Conservation (phyloP, 2,113 vertebrate genomes). For the Colinus virginianus region DNA sequence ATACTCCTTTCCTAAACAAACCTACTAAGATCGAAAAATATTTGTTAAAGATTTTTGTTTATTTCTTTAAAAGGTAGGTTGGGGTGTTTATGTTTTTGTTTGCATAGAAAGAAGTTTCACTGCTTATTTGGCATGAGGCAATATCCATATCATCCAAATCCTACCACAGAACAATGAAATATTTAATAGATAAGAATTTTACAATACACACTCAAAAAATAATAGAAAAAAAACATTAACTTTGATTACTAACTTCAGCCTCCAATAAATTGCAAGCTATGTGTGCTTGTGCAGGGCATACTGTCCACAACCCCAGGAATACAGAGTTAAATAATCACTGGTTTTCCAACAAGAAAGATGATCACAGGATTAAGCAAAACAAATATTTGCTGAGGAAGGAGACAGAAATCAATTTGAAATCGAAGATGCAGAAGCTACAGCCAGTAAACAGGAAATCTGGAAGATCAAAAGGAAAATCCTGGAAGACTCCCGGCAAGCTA, state of each 20-base stretch:
- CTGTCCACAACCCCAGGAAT: neutral
- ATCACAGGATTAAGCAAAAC: neutral
- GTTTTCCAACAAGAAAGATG: neutral
- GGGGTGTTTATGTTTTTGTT: neutral
- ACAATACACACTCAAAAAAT: neutral
- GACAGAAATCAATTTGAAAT: neutral
- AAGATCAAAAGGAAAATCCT: neutral
- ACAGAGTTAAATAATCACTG: neutral
- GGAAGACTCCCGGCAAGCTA: neutral
- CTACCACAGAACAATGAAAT: too few relatives aligned
- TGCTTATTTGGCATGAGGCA: neutral
- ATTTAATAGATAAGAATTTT: neutral
- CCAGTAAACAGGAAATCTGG: neutral
- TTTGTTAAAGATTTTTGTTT: neutral
- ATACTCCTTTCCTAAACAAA: neutral
- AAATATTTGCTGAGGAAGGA: neutral
- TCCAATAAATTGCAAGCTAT: neutral
- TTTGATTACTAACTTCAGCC: neutral
- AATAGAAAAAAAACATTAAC: neutral
- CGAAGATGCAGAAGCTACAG: neutral
- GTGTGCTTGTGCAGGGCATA: neutral
- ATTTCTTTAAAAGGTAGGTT: neutral
- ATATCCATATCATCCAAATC: too few relatives aligned
- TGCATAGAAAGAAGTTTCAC: neutral
- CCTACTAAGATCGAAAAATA: neutral